Evolutionary conservation across 2,797 vertebrate genomes (phyloP).

Genomic region (Rhynchotus rufescens): DNA sequence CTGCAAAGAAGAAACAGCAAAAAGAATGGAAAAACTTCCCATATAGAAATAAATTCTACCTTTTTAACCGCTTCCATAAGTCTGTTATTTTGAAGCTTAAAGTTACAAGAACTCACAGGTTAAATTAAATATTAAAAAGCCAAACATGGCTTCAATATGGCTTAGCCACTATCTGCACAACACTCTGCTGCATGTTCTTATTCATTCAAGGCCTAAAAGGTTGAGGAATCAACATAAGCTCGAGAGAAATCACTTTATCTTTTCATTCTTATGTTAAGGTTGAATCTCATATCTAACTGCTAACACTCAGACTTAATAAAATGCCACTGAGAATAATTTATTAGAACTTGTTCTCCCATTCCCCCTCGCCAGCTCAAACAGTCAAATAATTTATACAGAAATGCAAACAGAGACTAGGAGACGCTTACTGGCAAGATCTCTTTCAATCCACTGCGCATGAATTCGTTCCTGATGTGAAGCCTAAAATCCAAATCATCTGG

Average conservation of each 20-base stretch:
- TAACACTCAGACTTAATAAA: slow-evolving; percentile 40
- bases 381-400: slow-evolving; percentile 83
- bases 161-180: neutral
- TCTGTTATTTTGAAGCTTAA: neutral
- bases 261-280: slow-evolving; percentile 55
- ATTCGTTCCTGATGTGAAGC: slow-evolving; percentile 98
- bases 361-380: slow-evolving; percentile 51
- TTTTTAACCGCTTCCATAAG: neutral
- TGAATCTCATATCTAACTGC: slow-evolving; percentile 12
- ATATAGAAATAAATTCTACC: neutral
- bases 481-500: slow-evolving; percentile 98
- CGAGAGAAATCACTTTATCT: neutral
- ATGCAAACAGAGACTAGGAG: slow-evolving; percentile 71
- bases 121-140: slow-evolving; percentile 4
- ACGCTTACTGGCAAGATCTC: slow-evolving; percentile 93
- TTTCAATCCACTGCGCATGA: slow-evolving; percentile 97
- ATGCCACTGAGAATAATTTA: slow-evolving; percentile 60
- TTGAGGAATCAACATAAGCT: neutral
- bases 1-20: slow-evolving; percentile 73
- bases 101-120: neutral
- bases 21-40: neutral
- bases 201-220: neutral
- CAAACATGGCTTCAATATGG: neutral
- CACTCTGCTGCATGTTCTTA: neutral
- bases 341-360: slow-evolving; percentile 40